Percentiles rank a stretch among this genome's conserved stretches.
These are phyloP conservation scores for Festucalex cinctus DNA, from an alignment of 2,113 vertebrate species.

Conservation along the genomic window DNA sequence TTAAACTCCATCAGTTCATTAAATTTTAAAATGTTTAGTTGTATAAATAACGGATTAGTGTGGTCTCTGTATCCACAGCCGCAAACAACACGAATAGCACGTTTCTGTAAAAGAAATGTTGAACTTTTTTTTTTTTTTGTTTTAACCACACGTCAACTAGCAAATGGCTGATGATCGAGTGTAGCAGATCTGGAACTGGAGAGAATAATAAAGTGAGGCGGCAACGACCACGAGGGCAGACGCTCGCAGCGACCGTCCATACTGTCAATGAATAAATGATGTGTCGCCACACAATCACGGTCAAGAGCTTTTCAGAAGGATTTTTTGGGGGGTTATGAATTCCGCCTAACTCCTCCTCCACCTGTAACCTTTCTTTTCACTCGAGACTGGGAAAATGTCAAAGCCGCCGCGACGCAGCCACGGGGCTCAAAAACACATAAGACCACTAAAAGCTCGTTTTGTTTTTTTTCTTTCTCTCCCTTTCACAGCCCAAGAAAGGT, in stretches of 20 bases:
- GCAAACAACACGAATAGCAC: too few relatives aligned
- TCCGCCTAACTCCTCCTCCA: constrained; percentile 18
- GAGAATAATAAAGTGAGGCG: constrained; percentile 9
- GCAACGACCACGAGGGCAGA: constrained; percentile 27
- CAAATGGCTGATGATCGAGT: background rate
- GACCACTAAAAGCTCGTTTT: constrained; percentile 31
- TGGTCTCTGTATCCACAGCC: too few relatives aligned
- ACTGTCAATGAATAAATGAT: constrained; percentile 61
- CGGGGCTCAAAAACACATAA: constrained; percentile 46
- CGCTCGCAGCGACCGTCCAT: constrained; percentile 29
- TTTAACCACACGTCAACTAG: background rate
- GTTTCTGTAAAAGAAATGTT: too few relatives aligned
- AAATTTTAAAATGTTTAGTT: too few relatives aligned
- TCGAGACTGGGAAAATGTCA: constrained; percentile 61
- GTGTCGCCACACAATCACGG: constrained; percentile 38
- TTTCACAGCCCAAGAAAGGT: constrained; percentile 43
- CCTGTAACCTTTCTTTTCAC: constrained; percentile 67
- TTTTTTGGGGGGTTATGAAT: background rate
- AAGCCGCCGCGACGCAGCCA: constrained; percentile 33
- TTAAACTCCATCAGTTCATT: too few relatives aligned
- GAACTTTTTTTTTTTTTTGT: background rate
- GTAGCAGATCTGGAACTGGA: constrained; percentile 4
- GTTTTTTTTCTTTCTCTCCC: constrained; percentile 12
- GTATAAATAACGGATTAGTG: too few relatives aligned
- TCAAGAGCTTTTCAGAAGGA: constrained; percentile 39